Percentiles rank a stretch among this genome's conserved stretches.
Conservation (phyloP, 2,797 vertebrate species). For the Arremon brunneinucha region DNA sequence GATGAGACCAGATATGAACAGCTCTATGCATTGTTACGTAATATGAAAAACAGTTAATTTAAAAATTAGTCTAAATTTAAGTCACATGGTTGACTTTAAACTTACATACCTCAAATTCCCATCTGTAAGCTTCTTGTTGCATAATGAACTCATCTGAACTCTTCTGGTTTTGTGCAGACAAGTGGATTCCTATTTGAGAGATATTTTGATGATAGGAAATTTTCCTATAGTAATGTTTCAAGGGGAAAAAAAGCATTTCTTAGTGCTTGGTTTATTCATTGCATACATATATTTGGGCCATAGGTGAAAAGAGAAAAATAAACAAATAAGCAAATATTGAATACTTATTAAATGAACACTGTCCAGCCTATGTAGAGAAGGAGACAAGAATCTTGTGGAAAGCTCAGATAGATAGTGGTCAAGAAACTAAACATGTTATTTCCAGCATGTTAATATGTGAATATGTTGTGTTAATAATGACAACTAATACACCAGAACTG, state of each 20-base stretch:
- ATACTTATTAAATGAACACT: neutral
- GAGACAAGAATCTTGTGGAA: neutral
- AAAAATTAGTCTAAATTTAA: neutral
- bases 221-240: neutral
- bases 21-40: rapidly evolving
- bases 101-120: neutral
- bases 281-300: neutral
- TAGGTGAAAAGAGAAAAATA: neutral
- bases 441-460: neutral
- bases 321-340: neutral
- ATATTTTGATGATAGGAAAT: neutral
- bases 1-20: neutral
- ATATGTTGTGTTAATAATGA: neutral
- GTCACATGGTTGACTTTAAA: neutral
- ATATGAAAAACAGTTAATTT: neutral
- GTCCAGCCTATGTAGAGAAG: neutral
- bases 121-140: neutral
- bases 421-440: neutral
- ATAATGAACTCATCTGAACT: neutral
- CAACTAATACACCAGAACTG: neutral
- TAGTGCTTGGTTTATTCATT: neutral
- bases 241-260: neutral
- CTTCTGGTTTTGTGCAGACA: neutral
- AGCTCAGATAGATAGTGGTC: neutral
- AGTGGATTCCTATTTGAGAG: neutral